Conservation (phyloP, 1,140 invertebrate species). For the Phthorimaea operculella region DNA sequence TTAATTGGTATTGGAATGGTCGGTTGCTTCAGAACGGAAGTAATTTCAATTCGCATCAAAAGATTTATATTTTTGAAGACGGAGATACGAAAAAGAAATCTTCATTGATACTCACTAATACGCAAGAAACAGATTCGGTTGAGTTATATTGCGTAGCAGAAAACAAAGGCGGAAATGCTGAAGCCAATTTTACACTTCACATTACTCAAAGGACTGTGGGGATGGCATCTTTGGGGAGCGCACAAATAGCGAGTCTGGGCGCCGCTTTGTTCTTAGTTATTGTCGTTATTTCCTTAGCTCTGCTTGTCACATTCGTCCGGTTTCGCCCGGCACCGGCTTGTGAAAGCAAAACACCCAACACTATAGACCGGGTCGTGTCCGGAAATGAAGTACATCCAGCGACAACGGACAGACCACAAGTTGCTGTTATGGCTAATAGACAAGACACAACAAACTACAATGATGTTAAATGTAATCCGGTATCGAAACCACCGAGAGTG, state of each 20-base stretch:
- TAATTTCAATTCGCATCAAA: constrained; percentile 82
- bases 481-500: constrained; percentile 75
- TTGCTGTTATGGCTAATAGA: constrained; percentile 53
- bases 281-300: constrained; percentile 78
- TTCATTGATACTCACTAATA: constrained; percentile 84
- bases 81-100: constrained; percentile 80
- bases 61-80: constrained; percentile 82
- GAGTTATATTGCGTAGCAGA: constrained; percentile 93
- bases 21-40: constrained; percentile 82
- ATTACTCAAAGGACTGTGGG: constrained; percentile 80
- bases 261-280: constrained; percentile 84
- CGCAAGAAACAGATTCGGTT: constrained; percentile 87
- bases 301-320: constrained; percentile 78
- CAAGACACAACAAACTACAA: constrained; percentile 64
- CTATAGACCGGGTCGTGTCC: constrained; percentile 75
- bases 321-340: constrained; percentile 76
- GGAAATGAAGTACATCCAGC: constrained; percentile 69
- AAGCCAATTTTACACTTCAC: constrained; percentile 90
- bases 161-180: constrained; percentile 91
- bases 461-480: constrained; percentile 71
- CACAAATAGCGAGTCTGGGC: constrained; percentile 86
- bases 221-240: constrained; percentile 82
- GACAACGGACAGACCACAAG: constrained; percentile 62
- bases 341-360: constrained; percentile 80
- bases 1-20: constrained; percentile 91